Base-by-base conservation (phyloP, 2,888 invertebrate genomes). In the Ectobius pallidus region DNA sequence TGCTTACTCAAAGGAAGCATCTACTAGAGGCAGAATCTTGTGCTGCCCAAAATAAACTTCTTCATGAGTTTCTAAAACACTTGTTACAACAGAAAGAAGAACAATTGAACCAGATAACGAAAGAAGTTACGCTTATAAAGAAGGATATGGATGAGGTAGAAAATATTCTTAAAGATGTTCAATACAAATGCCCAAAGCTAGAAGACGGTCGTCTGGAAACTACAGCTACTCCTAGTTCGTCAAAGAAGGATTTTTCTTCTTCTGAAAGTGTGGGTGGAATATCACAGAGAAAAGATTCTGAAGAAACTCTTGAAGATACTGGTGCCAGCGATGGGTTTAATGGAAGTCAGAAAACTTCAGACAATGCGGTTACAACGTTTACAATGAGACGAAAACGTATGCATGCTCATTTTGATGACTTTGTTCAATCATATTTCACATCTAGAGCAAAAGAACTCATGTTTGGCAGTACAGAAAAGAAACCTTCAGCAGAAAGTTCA, bases 361-460 rank as follows among this genome's bases (percentile, higher is more conserved):
- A 80, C 42, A 76, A 78, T 39, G 78, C 78, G 20, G 76, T 79
- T 6, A 83, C 85, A 0, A 88, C 90, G 0, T 83, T 94, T 32
- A 89, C 92, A 0, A 85, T 90, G 25, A 84, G 94, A 30, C 87
- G 93, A 80, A 86, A 91, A 73, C 85, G 94, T 18, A 91, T 96
- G 87, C 90, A 92, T 78, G 90, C 91, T 4, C 95, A 96, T 84
- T 95, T 95, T 82, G 94, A 95, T 74, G 96, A 96, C 82, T 91
- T 96, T 80, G 92, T 94, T 61, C 89, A 93, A 81, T 93, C 94
- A 77, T 96, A 96, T 83, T 92, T 96, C 81, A 88, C 90, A 3
- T 89, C 91, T 58, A 87, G 95, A 67, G 89, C 91, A 0, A 90
- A 91, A 81, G 92, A 92, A 79, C 81, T 93, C 49, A 87, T 90